phyloP scores from a whole-genome alignment of 1,140 invertebrate species.

The Zaprionus davidi region DNA sequence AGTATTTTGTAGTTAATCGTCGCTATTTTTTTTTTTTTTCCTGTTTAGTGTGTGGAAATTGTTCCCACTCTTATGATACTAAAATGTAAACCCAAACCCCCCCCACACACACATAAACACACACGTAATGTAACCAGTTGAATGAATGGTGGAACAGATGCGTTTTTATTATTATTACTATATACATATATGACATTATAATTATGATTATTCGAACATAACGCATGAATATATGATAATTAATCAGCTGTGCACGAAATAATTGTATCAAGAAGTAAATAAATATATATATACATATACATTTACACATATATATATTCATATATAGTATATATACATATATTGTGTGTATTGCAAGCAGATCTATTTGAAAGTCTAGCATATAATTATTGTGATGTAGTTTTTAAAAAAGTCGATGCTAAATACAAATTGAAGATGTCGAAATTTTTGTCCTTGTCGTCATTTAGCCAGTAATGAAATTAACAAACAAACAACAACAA shows the following conservation, averaged over 20 bases:
- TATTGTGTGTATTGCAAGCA: constrained; percentile 22
- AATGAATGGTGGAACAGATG: constrained; percentile 20
- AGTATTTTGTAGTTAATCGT: constrained; percentile 75
- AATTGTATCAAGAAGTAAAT: constrained; percentile 31
- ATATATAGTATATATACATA: constrained; percentile 4
- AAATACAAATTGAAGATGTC: constrained; percentile 45
- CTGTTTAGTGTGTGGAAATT: constrained; percentile 24
- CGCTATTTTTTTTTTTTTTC: constrained; percentile 25
- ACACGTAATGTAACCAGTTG: constrained; percentile 37
- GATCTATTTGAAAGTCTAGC: constrained; percentile 70
- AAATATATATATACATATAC: constrained; percentile 31
- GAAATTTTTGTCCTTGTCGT: constrained; percentile 62
- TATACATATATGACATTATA: constrained; percentile 33
- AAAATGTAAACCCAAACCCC: constrained; percentile 20
- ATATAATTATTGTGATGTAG: constrained; percentile 84
- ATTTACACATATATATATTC: constrained; percentile 26
- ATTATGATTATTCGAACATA: constrained; percentile 37
- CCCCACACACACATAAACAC: not conserved
- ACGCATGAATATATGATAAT: constrained; percentile 46
- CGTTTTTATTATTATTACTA: constrained; percentile 31
- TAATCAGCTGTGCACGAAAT: constrained; percentile 57
- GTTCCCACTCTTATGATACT: constrained; percentile 34
- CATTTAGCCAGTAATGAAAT: constrained; percentile 54
- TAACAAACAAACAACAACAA: constrained; percentile 20
- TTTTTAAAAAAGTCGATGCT: constrained; percentile 70